Evolutionary conservation across 2,113 vertebrate species (phyloP), one percentile per base, ranked within the genome.

Genomic region (Gavialis gangeticus): DNA sequence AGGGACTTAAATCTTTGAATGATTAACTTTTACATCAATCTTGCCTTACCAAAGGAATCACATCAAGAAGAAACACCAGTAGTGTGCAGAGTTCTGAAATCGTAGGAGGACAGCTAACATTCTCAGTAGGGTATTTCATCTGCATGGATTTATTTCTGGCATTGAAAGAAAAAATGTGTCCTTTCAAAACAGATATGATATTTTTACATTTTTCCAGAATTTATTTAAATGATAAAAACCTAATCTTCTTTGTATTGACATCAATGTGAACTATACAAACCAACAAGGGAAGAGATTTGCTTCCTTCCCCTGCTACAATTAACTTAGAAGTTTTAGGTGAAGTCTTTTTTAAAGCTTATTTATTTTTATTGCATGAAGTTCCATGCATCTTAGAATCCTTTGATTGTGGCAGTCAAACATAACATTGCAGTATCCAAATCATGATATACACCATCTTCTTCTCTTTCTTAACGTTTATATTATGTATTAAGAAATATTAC

Each of bases 1-100:
- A 6, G 5, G 19, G 4, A n/a, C 58, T 55, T 19, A 75, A 27
- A 24, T 69, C 55, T 37, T 6, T 2, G 8, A 75, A 88, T 4
- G 5, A 3, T 5, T 55, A 75, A 59, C 6, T 34, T 69, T 59
- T 58, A 2, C 2, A 2, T 54, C 21, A 12, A 64, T 22, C 25
- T 28, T 73, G 75, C 85, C 97, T 97, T 97, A 99, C 99, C 99
- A 99, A 94, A 94, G 99, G 99, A 82, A 99, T 98, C 63, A 99
- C 99, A 1, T 99, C 99, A 73, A 99, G 98, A 14, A 99, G 98
- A 92, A 99, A 99, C 66, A 99, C 98, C 4, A 99, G 96, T 37
- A 99, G 98, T 0, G 92, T 98, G 84, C 99, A 99, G 88, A 99
- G 98, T 95, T 99, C 99, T 3, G 98, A 97, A 83, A 99, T 88